Evolutionary conservation across 2,113 vertebrate genomes (phyloP), one percentile per base, ranked within the genome.

Genomic region (Megaceryle maxima): DNA sequence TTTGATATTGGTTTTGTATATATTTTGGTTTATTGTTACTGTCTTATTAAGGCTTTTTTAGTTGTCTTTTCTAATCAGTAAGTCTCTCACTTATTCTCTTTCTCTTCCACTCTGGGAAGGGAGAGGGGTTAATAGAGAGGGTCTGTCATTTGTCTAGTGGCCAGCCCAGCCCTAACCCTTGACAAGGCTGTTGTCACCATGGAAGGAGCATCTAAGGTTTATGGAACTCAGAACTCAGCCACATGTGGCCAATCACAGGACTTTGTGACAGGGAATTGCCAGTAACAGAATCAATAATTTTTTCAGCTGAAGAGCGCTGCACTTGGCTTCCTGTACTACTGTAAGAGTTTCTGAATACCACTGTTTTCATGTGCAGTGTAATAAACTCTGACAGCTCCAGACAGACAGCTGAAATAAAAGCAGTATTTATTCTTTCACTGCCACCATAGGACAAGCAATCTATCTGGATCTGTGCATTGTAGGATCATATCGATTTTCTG

Each of bases 251-350:
- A 63, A 6, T 29, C 46, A 12, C 4, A 6, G 35, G 62, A 35
- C 24, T 56, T 70, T 26, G 31, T 59, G n/a, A 39, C 62, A 43
- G 29, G 53, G 57, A 79, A 70, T 39, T 33, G 8, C 13, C 37
- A 53, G 13, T 64, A 35, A 56, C 20, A 22, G 8, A 46, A 26
- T 9, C 19, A 60, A n/a, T 62, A 85, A 24, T 26, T 19, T 25
- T 69, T 69, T 24, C 31, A 22, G 21, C 20, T 72, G 73, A 59
- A 75, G 37, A 75, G 33, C 15, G 14, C 14, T 60, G 12, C 29
- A 13, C 28, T 67, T 2, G 0, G 21, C 51, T 62, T 73, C 46
- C 28, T 5, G 8, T 2, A 41, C 31, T 0, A 0, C 55, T 37
- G 26, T n/a, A 60, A 68, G 29, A 2, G 16, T 50, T 21, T 62